These are phyloP conservation scores for Leptopterna dolabrata DNA, from an alignment of 2,888 invertebrate genomes.

Conservation along the genomic window DNA sequence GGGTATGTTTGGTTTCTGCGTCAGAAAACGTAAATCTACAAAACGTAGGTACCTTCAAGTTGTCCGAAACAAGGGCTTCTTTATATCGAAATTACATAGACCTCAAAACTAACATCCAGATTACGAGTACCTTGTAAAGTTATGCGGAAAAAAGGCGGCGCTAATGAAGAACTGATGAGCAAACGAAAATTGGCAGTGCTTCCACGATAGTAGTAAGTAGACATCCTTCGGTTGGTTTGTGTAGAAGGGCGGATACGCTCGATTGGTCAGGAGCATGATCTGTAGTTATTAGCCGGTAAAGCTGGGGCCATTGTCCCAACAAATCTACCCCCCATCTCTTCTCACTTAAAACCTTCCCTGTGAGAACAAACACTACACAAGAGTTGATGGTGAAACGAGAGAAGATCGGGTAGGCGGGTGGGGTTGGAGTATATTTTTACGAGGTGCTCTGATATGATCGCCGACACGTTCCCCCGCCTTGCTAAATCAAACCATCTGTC, in stretches of 20 bases:
- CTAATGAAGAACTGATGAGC: neutral
- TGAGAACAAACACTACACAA: constrained; percentile 55
- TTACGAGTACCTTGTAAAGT: too few species aligned
- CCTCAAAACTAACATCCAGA: too few species aligned
- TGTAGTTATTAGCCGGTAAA: constrained; percentile 52
- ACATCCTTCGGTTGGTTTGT: neutral
- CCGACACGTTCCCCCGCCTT: constrained; percentile 56
- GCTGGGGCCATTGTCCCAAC: constrained; percentile 52
- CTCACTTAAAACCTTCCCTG: constrained; percentile 48
- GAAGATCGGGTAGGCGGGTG: neutral
- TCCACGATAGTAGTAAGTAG: neutral
- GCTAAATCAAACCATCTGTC: constrained; percentile 58
- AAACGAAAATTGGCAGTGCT: neutral
- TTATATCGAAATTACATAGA: too few species aligned
- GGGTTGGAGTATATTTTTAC: constrained; percentile 54
- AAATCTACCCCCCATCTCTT: constrained; percentile 53
- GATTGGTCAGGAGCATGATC: constrained; percentile 55
- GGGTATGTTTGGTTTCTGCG: too few species aligned
- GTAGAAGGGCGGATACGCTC: constrained; percentile 49
- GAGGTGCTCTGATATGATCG: constrained; percentile 57
- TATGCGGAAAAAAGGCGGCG: too few species aligned
- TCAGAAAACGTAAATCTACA: too few species aligned
- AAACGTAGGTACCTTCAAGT: too few species aligned
- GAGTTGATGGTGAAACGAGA: constrained; percentile 7
- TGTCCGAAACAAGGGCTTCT: too few species aligned